These are phyloP conservation scores for Dichetophora obliterata DNA, from an alignment of 2,888 invertebrate species.

Conservation along the genomic window DNA sequence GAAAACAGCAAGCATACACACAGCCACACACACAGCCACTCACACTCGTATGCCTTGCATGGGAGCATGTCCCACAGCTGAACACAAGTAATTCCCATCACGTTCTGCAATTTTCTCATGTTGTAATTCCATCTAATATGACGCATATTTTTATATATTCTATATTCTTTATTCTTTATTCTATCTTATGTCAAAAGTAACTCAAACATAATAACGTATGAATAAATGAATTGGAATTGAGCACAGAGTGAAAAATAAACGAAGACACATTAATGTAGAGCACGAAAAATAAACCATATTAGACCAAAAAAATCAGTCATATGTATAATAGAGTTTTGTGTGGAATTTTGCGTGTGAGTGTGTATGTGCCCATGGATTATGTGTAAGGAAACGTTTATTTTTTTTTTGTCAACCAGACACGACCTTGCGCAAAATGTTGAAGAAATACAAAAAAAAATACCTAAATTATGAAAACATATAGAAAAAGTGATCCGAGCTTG, in stretches of 20 bases:
- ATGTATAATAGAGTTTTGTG: neutral
- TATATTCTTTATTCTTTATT: neutral
- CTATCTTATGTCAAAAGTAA: neutral
- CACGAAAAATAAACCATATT: neutral
- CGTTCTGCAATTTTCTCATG: slow-evolving; percentile 43
- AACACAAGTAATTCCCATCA: slow-evolving; percentile 39
- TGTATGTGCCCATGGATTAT: no score
- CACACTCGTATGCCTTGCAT: neutral
- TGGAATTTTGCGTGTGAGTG: neutral
- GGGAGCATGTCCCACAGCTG: neutral
- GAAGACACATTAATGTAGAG: neutral
- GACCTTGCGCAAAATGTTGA: no score
- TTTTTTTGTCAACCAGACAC: no score
- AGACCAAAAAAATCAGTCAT: neutral
- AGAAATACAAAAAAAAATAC: no score
- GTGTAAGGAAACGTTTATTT: no score
- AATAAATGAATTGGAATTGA: slow-evolving; percentile 1
- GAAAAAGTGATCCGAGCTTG: no score
- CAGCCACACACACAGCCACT: neutral
- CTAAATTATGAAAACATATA: no score
- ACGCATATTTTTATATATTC: neutral
- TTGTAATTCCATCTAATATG: slow-evolving; percentile 40
- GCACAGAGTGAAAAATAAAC: neutral
- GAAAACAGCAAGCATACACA: slow-evolving; percentile 5
- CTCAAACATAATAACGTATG: slow-evolving; percentile 11